Base-by-base conservation (phyloP, 2,888 invertebrate species). In the Parapristionchus giblindavisi region DNA sequence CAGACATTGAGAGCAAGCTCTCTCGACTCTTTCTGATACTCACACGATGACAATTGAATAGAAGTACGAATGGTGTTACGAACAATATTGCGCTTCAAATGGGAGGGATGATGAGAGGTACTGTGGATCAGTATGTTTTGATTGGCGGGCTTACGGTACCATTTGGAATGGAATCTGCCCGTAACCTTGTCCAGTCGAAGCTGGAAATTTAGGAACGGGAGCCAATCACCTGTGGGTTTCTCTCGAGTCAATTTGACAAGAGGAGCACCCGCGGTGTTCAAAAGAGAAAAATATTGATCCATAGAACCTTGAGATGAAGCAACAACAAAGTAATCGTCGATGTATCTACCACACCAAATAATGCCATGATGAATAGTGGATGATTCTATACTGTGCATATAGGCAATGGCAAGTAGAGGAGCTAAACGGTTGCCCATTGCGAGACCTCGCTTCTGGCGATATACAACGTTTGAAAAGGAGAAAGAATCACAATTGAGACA, bases 351-450 rank as follows among this genome's bases (percentile, higher is more conserved):
- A 4, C 51, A n/a, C 68, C 68, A 68, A 2, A 68, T 17, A 36
- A 68, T 68, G 2, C 68, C 68, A 34, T 68, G n/a, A 3, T 54
- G 52, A 34, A 68, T 36, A 11, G 68, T 34, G 1, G 14, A 36
- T 1, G 68, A 68, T 38, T 68, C 68, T 8, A 68, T n/a, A 24
- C 34, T 36, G 29, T 68, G 68, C 68, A 68, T 68, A 36, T 34
- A 68, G 24, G 27, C 29, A 3, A 68, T 36, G 34, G 68, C 68
- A 11, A 68, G 68, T 52, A 68, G 34, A 24, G 68, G 68, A 14
- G 68, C 54, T 34, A 68, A 24, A 4, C 68, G 3, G n/a, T 68
- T 68, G 38, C 68, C 68, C 68, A 68, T 68, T 2, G 68, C 68
- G 2, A 68, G n/a, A 6, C 68, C 68, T 27, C 68, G 51, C 3